Evolutionary conservation across 2,797 vertebrate species (phyloP).

Genomic region (Yasuhikotakia modesta): DNA sequence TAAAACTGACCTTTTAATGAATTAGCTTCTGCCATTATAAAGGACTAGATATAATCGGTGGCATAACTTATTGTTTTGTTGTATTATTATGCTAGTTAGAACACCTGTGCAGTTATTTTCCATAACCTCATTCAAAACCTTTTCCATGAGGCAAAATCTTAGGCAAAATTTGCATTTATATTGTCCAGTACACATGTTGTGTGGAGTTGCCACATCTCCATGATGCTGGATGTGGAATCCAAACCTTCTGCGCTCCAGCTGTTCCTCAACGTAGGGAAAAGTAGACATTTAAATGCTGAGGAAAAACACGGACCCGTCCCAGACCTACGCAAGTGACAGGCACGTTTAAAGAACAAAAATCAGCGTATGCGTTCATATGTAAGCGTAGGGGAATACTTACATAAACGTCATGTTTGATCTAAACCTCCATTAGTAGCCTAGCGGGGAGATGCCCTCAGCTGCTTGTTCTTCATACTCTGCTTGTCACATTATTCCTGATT

Average conservation of each 20-base stretch:
- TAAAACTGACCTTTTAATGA: no score
- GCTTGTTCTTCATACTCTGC: constrained; percentile 35
- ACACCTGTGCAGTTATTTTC: no score
- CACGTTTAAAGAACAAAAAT: no score
- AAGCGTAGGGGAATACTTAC: constrained; percentile 22
- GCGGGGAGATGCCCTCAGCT: constrained; percentile 28
- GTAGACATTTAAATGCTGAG: constrained; percentile 14
- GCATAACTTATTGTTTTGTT: no score
- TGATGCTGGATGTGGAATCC: constrained; percentile 25
- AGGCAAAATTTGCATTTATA: not conserved
- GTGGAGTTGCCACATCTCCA: not conserved
- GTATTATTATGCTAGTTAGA: no score
- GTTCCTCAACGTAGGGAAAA: constrained; percentile 28
- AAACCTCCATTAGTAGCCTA: constrained; percentile 30
- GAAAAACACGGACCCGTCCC: not conserved
- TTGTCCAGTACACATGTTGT: not conserved
- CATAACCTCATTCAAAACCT: not conserved
- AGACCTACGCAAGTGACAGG: not conserved
- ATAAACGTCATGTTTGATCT: constrained; percentile 46
- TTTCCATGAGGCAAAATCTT: not conserved
- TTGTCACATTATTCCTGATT: constrained; percentile 31
- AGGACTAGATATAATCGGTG: no score
- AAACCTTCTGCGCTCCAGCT: constrained; percentile 31
- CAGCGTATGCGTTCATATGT: constrained; percentile 9
- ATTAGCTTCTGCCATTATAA: no score